These are phyloP conservation scores for Galaxias olidus DNA, from an alignment of 2,797 vertebrate species.

Conservation along the genomic window DNA sequence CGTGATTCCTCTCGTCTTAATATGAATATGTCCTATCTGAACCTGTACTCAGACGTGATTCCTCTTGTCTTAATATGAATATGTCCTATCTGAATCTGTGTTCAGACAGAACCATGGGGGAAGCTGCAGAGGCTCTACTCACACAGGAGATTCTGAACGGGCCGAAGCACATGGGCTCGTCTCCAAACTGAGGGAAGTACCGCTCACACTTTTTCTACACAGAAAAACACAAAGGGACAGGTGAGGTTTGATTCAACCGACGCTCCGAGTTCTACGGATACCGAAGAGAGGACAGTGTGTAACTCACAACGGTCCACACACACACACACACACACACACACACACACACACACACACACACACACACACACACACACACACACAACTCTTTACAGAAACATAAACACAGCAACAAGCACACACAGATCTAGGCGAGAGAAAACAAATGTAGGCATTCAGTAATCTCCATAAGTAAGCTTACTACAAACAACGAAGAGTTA, in stretches of 20 bases:
- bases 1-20: too few species aligned
- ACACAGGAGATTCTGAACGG: constrained; percentile 96
- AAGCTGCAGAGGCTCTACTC: constrained; percentile 66
- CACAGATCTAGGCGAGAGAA: neutral
- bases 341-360: neutral
- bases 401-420: neutral
- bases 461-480: too few species aligned
- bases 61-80: too few species aligned
- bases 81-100: too few species aligned
- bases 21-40: too few species aligned
- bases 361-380: constrained; percentile 6
- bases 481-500: too few species aligned
- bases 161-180: constrained; percentile 87
- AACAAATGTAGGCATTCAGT: too few species aligned
- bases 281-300: neutral
- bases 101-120: too few species aligned
- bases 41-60: too few species aligned
- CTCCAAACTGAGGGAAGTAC: constrained; percentile 87
- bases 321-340: neutral
- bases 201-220: constrained; percentile 97
- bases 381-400: neutral
- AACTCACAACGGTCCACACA: neutral
- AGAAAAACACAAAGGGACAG: constrained; percentile 7
- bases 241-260: too few species aligned
- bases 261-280: too few species aligned